Conservation (phyloP, 2,113 vertebrate genomes). For the Mormoops blainvillei region DNA sequence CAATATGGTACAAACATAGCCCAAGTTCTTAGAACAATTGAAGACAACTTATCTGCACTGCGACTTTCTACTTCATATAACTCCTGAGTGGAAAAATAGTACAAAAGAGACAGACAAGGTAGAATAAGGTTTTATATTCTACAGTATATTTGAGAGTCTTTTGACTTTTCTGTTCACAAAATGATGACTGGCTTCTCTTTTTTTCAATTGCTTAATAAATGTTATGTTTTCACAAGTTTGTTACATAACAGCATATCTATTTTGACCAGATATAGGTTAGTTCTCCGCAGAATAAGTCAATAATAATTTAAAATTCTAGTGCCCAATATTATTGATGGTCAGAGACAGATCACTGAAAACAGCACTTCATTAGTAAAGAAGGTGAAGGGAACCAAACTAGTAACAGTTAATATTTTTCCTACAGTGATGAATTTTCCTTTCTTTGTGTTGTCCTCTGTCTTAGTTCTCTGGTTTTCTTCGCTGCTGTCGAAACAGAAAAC, state of each 20-base stretch:
- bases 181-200: not conserved
- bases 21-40: constrained; percentile 73
- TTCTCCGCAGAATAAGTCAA: not conserved
- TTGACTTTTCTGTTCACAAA: not conserved
- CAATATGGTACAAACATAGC: not conserved
- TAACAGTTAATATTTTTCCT: not conserved
- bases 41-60: constrained; percentile 78
- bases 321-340: not conserved
- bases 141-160: not conserved
- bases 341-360: not conserved
- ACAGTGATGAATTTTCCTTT: not conserved
- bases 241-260: not conserved
- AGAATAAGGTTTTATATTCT: not conserved
- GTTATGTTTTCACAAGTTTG: not conserved
- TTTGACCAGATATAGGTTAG: not conserved
- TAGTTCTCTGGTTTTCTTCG: not conserved
- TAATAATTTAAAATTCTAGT: not conserved
- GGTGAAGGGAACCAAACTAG: not conserved
- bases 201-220: constrained; percentile 13
- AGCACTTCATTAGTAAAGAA: not conserved
- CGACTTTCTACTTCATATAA: constrained; percentile 78
- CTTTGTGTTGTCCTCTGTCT: not conserved
- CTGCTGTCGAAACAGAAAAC: not conserved
- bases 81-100: constrained; percentile 63
- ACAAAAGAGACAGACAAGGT: constrained; percentile 68